Percentiles rank a stretch among this genome's conserved stretches.
These are phyloP conservation scores for Coleophora deauratella DNA, from an alignment of 2,888 invertebrate species.

Conservation along the genomic window DNA sequence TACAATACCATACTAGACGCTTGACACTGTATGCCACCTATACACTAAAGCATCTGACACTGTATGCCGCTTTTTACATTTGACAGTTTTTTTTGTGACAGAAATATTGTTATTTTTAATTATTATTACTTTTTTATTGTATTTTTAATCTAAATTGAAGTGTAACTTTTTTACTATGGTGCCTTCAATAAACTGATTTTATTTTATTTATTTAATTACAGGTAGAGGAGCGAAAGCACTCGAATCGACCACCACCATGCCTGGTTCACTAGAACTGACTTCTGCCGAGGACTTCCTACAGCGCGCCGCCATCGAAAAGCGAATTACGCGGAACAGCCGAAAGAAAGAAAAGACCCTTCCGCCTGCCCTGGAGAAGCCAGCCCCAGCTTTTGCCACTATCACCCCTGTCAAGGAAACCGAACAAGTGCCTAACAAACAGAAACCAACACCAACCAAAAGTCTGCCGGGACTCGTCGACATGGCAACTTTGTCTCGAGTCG, in stretches of 20 bases:
- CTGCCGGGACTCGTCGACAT: slow-evolving; percentile 7
- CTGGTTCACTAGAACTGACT: slow-evolving; percentile 8
- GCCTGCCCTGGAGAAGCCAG: neutral
- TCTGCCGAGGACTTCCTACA: slow-evolving; percentile 40
- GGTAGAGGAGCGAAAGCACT: slow-evolving; percentile 40
- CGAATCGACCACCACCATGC: slow-evolving; percentile 23
- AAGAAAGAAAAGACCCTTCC: neutral
- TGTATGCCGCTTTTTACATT: too few species aligned
- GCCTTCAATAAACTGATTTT: too few species aligned
- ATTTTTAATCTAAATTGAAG: too few species aligned
- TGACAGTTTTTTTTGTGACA: too few species aligned
- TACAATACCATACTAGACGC: too few species aligned
- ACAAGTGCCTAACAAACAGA: slow-evolving; percentile 4
- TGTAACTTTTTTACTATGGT: too few species aligned
- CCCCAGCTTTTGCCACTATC: slow-evolving; percentile 17
- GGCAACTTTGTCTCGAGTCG: slow-evolving; percentile 18
- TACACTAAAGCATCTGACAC: too few species aligned
- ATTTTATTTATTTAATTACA: too few species aligned
- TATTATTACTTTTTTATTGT: too few species aligned
- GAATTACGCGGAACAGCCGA: slow-evolving; percentile 11
- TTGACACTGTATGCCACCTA: too few species aligned
- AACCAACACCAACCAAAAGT: slow-evolving; percentile 3
- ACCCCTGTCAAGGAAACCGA: slow-evolving; percentile 16
- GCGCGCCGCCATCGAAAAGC: slow-evolving; percentile 22
- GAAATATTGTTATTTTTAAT: too few species aligned